Base-by-base conservation (phyloP, 1,140 invertebrate species). In the Caenorhabditis latens region DNA sequence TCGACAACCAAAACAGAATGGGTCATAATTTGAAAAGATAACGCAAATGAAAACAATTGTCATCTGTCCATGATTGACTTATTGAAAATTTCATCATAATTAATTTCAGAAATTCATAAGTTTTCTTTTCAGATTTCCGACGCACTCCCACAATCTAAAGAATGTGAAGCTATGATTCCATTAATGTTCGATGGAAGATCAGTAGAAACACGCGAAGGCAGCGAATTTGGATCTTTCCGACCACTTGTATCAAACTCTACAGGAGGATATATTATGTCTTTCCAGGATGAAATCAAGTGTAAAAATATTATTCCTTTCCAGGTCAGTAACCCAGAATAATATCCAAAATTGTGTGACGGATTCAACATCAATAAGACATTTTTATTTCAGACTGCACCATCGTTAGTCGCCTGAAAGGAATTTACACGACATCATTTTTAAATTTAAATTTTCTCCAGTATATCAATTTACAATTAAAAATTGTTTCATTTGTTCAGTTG, bases 201-300 rank as follows among this genome's bases (percentile, higher is more conserved):
- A n/a, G 84, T 88, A 11, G 87, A 88, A 55, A 67, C 61, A 4
- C 46, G 55, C 32, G 58, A 42, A 32, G 87, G 87, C 14, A 50
- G 85, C 40, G 83, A 84, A 42, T 88, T 88, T 43, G 87, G 87
- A 57, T 63, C 87, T 2, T 88, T 79, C 84, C 83, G 87, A 16
- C 87, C 87, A n/a, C 24, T 88, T 5, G 61, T 85, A 43, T 19
- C 84, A 67, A 63, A 84, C 1, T 61, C 83, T 16, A 84, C 63
- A 7, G 87, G 87, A 24, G 87, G 87, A 88, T 85, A 85, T 65
- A 21, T 79, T 16, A 88, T 88, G 87, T 87, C 63, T n/a, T 88
- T 83, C 46, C 40, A 85, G 9, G 83, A 88, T 21, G 87, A 88
- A 53, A n/a, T 84, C 21, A 85, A 82, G 55, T 88, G 87, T 53